These are phyloP conservation scores for Chiridota heheva DNA, from an alignment of 35 echinoderm and acorn worm genomes.

Conservation along the genomic window DNA sequence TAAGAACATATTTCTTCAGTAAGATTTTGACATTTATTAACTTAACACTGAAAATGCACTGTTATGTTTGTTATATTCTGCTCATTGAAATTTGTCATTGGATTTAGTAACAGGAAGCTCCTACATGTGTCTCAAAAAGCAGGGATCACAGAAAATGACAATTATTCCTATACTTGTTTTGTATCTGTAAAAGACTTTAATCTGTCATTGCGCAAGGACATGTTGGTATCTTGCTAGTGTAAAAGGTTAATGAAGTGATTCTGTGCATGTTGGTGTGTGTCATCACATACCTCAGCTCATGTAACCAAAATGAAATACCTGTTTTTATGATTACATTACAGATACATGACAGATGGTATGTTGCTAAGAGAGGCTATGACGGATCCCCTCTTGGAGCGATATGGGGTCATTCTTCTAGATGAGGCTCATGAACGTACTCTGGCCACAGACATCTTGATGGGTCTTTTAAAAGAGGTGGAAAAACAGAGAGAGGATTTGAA, in stretches of 20 bases:
- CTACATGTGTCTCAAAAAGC: too few relatives aligned
- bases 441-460: slow-evolving; percentile 98
- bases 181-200: too few relatives aligned
- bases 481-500: slow-evolving; percentile 82
- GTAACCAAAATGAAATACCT: too few relatives aligned
- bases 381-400: slow-evolving; percentile 88
- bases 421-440: slow-evolving; percentile 99
- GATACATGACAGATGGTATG: slow-evolving; percentile 99
- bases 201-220: too few relatives aligned
- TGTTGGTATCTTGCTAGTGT: too few relatives aligned
- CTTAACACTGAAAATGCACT: neutral
- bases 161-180: too few relatives aligned
- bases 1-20: slow-evolving; percentile 19
- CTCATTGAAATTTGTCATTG: neutral
- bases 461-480: slow-evolving; percentile 93
- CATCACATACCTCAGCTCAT: too few relatives aligned
- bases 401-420: slow-evolving; percentile 93
- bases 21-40: neutral
- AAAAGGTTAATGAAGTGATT: too few relatives aligned
- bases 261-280: too few relatives aligned
- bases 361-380: slow-evolving; percentile 97
- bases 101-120: too few relatives aligned
- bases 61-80: neutral
- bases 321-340: too few relatives aligned
- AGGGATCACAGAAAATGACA: too few relatives aligned